Evolutionary conservation across 2,797 vertebrate genomes (phyloP).

Genomic region (Fringilla coelebs): DNA sequence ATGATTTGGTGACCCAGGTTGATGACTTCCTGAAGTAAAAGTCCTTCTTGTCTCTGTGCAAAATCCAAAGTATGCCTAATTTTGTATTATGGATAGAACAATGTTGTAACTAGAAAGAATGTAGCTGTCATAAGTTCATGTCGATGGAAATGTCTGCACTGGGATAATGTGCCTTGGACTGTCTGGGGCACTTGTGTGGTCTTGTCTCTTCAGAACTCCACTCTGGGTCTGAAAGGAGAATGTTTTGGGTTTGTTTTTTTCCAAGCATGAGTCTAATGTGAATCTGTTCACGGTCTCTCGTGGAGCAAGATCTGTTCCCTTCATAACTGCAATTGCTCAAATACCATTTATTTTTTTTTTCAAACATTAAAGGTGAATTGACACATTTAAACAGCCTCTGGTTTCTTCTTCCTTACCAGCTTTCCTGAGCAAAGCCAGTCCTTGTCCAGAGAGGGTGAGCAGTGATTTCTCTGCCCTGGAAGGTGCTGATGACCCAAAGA

Average conservation of each 20-base stretch:
- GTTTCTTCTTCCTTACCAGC: not conserved
- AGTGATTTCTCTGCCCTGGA: not conserved
- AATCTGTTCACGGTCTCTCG: constrained; percentile 57
- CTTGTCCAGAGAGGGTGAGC: not conserved
- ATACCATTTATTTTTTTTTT: constrained; percentile 63
- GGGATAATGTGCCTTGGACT: constrained; percentile 39
- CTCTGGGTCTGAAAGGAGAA: constrained; percentile 39
- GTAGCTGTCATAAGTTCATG: constrained; percentile 57
- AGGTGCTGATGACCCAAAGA: not conserved
- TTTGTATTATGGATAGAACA: constrained; percentile 62
- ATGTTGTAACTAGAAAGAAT: constrained; percentile 65
- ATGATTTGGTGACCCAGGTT: constrained; percentile 20
- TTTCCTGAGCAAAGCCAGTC: not conserved
- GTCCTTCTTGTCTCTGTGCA: constrained; percentile 66
- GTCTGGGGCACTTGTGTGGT: constrained; percentile 9
- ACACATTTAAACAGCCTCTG: constrained; percentile 63
- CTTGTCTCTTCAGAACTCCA: constrained; percentile 12
- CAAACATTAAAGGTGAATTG: constrained; percentile 71
- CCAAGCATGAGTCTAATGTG: constrained; percentile 71
- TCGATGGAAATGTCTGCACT: constrained; percentile 46
- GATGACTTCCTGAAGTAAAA: constrained; percentile 55
- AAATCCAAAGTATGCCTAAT: constrained; percentile 68
- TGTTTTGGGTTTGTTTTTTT: constrained; percentile 36
- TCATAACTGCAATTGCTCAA: constrained; percentile 70
- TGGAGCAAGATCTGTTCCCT: constrained; percentile 61